A percentile compares a stretch with the other conserved stretches of the same genome.
These are phyloP conservation scores for Muntiacus muntjak DNA, from an alignment of 2,113 vertebrate genomes.

Conservation along the genomic window DNA sequence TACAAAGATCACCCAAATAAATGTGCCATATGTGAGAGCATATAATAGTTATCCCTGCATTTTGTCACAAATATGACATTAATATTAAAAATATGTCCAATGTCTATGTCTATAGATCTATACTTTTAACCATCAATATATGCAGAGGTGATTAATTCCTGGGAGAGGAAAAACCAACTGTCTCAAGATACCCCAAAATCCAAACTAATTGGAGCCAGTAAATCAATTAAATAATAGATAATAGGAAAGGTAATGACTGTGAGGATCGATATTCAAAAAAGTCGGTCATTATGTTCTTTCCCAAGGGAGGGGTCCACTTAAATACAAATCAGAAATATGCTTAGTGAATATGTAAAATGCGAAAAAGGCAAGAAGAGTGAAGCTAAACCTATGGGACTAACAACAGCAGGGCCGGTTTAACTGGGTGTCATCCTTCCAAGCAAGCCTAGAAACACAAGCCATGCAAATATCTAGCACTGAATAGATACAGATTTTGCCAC, in stretches of 20 bases:
- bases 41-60: background rate
- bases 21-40: background rate
- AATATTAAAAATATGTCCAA: background rate
- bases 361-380: background rate
- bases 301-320: conserved; percentile 37
- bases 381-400: background rate
- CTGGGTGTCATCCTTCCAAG: background rate
- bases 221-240: conserved; percentile 60
- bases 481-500: fast-evolving
- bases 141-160: conserved; percentile 6
- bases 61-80: background rate
- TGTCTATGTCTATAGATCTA: background rate
- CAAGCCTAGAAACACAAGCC: background rate
- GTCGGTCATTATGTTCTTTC: conserved; percentile 39
- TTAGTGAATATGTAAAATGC: conserved; percentile 33
- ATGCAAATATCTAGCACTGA: fast-evolving
- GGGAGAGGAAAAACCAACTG: background rate
- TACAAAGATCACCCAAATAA: background rate
- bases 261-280: conserved; percentile 29
- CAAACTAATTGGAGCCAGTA: conserved; percentile 47
- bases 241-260: conserved; percentile 15
- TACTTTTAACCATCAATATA: background rate
- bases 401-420: background rate
- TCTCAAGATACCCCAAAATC: background rate
- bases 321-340: conserved; percentile 36